Evolutionary conservation across 1,140 invertebrate genomes (phyloP).

Genomic region (Cylas formicarius): DNA sequence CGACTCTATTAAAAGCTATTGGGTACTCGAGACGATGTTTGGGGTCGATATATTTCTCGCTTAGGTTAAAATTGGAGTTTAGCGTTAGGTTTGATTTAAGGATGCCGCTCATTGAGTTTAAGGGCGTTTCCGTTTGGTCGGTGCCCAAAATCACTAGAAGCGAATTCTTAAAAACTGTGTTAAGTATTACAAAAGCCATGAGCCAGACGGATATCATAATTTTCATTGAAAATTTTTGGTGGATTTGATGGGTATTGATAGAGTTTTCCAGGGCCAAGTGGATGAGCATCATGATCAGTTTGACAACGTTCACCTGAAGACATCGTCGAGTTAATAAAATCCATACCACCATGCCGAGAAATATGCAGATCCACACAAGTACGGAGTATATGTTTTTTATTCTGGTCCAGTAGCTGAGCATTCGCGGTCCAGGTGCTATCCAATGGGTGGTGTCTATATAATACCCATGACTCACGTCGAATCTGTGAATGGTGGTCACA

Average conservation of each 20-base stretch:
- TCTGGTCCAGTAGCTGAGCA: constrained; percentile 9
- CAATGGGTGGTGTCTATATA: constrained; percentile 5
- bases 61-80: constrained; percentile 6
- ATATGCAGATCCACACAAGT: constrained; percentile 1
- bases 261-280: constrained; percentile 9
- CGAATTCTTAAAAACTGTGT: constrained; percentile 13
- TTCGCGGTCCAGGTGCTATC: constrained; percentile 1
- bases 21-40: background rate
- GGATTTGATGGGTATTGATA: background rate
- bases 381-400: constrained; percentile 3
- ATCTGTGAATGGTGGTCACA: background rate
- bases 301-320: background rate
- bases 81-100: background rate
- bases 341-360: background rate
- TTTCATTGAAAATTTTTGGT: background rate
- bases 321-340: background rate
- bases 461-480: constrained; percentile 1
- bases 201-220: constrained; percentile 4
- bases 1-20: constrained; percentile 5
- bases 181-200: constrained; percentile 5
- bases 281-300: background rate
- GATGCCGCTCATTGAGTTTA: background rate
- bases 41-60: background rate
- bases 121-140: background rate
- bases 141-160: constrained; percentile 11